Percentiles rank a stretch among this genome's conserved stretches.
Conservation (phyloP, 2,888 invertebrate genomes). For the Andricus curvator region DNA sequence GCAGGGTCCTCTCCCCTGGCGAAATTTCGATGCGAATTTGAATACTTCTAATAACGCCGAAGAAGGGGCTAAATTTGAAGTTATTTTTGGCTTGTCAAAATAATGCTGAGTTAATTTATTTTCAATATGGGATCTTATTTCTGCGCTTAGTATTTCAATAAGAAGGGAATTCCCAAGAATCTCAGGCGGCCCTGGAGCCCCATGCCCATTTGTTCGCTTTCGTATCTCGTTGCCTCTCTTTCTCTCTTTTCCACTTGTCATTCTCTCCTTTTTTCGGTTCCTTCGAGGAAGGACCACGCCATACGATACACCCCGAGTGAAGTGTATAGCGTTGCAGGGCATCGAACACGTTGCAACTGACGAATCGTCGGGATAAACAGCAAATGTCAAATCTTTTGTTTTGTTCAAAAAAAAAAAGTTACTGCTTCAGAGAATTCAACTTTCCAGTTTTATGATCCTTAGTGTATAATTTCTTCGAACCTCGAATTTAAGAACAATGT, state of each 20-base stretch:
- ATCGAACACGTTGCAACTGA: constrained; percentile 29
- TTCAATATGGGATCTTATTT: not conserved
- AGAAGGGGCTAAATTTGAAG: too few species aligned
- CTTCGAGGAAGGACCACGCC: constrained; percentile 28
- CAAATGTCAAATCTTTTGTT: constrained; percentile 21
- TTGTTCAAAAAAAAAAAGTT: not conserved
- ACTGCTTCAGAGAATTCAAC: not conserved
- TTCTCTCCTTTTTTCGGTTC: constrained; percentile 26
- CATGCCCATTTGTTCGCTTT: constrained; percentile 31
- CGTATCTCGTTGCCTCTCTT: constrained; percentile 28
- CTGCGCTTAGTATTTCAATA: not conserved
- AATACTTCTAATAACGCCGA: too few species aligned
- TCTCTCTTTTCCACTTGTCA: constrained; percentile 40
- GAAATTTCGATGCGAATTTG: too few species aligned
- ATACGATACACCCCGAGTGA: constrained; percentile 30
- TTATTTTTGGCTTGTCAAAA: too few species aligned
- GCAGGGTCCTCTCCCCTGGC: not conserved
- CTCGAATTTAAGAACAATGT: not conserved
- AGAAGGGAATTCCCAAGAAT: constrained; percentile 11
- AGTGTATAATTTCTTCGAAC: not conserved
- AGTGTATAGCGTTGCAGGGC: constrained; percentile 28
- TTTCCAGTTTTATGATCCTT: not conserved
- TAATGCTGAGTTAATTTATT: not conserved
- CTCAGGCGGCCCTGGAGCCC: constrained; percentile 5
- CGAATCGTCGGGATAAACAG: constrained; percentile 1